A percentile compares a stretch with the other conserved stretches of the same genome.
These are phyloP conservation scores for Prorops nasuta DNA, from an alignment of 1,140 invertebrate species.

Conservation along the genomic window DNA sequence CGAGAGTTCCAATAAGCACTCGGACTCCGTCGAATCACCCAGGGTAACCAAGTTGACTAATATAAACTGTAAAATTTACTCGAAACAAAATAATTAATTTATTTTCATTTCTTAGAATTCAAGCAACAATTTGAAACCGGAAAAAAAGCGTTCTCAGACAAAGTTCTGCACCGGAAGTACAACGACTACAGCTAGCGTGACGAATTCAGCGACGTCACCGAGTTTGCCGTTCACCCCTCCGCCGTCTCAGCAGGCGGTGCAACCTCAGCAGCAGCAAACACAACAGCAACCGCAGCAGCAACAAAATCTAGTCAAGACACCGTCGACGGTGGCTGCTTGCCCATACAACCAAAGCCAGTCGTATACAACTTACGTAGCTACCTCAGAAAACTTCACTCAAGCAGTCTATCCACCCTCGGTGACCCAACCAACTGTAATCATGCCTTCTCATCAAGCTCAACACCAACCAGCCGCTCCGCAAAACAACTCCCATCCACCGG, in stretches of 20 bases:
- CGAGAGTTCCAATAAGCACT: slow-evolving; percentile 14
- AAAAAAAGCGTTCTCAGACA: slow-evolving; percentile 29
- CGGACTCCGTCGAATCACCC: slow-evolving; percentile 16
- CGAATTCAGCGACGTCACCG: slow-evolving; percentile 45
- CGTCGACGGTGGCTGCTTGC: slow-evolving; percentile 31
- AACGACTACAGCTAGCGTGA: slow-evolving; percentile 25
- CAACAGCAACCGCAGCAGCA: slow-evolving; percentile 6
- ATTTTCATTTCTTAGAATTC: no score
- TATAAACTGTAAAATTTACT: no score
- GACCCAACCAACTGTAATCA: slow-evolving; percentile 42
- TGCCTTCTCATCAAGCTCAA: slow-evolving; percentile 37
- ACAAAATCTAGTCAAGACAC: slow-evolving; percentile 44
- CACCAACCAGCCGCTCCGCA: slow-evolving; percentile 26
- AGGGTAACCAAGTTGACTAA: neutral
- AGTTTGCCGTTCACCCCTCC: slow-evolving; percentile 44
- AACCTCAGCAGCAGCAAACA: slow-evolving; percentile 10
- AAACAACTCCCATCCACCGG: slow-evolving; percentile 33
- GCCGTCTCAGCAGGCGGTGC: slow-evolving; percentile 13
- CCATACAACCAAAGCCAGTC: slow-evolving; percentile 38
- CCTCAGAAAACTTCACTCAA: slow-evolving; percentile 44
- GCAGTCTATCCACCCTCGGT: slow-evolving; percentile 34
- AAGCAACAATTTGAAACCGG: slow-evolving; percentile 27
- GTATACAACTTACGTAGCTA: slow-evolving; percentile 42
- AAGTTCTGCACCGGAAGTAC: slow-evolving; percentile 18
- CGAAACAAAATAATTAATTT: no score